Conservation (phyloP, 2,888 invertebrate species). For the Drosophila anceps region DNA sequence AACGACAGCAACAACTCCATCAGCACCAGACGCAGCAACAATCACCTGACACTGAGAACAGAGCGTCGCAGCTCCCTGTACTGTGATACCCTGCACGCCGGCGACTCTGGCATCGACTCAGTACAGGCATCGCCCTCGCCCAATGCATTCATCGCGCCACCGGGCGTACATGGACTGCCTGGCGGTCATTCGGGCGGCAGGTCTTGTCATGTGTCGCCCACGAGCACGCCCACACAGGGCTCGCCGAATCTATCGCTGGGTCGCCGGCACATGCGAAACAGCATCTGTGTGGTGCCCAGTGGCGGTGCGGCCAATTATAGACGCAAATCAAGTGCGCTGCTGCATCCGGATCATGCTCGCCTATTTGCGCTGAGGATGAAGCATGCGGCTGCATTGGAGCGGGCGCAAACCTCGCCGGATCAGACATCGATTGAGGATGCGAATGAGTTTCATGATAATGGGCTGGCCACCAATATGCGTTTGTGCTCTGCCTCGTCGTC, state of each 20-base stretch:
- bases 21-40: slow-evolving; percentile 59
- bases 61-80: slow-evolving; percentile 83
- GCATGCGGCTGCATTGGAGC: slow-evolving; percentile 83
- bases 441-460: slow-evolving; percentile 86
- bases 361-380: slow-evolving; percentile 86
- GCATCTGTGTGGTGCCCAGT: slow-evolving; percentile 72
- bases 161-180: slow-evolving; percentile 73
- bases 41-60: slow-evolving; percentile 66
- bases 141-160: slow-evolving; percentile 84
- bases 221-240: slow-evolving; percentile 84
- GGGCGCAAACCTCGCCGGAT: slow-evolving; percentile 84
- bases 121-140: slow-evolving; percentile 89
- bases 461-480: slow-evolving; percentile 83
- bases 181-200: slow-evolving; percentile 70
- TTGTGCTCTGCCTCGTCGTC: slow-evolving; percentile 86
- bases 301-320: slow-evolving; percentile 78
- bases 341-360: slow-evolving; percentile 90
- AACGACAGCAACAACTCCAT: slow-evolving; percentile 43
- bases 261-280: slow-evolving; percentile 71
- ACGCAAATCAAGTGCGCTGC: slow-evolving; percentile 87
- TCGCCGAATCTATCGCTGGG: slow-evolving; percentile 84
- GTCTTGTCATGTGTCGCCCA: slow-evolving; percentile 84
- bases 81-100: slow-evolving; percentile 86
- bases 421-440: slow-evolving; percentile 85
- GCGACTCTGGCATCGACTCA: slow-evolving; percentile 91